These are phyloP conservation scores for Rhinogobio ventralis DNA, from an alignment of 2,797 vertebrate genomes.

Conservation along the genomic window DNA sequence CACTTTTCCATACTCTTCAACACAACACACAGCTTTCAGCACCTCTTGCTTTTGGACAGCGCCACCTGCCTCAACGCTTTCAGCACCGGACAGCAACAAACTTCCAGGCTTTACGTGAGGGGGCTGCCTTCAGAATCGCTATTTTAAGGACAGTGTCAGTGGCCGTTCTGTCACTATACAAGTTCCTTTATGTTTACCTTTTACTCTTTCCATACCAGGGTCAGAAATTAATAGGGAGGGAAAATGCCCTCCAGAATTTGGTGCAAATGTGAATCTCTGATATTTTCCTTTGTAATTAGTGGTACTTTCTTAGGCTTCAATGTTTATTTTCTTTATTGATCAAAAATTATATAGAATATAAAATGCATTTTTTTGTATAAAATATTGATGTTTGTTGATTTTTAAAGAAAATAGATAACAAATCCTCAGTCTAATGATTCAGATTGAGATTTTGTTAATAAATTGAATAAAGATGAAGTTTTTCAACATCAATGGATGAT, in stretches of 20 bases:
- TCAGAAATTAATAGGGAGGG: neutral
- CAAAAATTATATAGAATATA: neutral
- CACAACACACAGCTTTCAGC: conserved; percentile 50
- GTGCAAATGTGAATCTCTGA: neutral
- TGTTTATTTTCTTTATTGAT: neutral
- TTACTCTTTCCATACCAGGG: neutral
- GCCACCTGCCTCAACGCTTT: conserved; percentile 43
- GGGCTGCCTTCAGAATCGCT: conserved; percentile 65
- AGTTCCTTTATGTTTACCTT: neutral
- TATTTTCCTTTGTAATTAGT: neutral
- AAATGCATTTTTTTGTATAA: no score
- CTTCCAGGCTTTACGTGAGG: conserved; percentile 17
- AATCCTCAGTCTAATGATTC: neutral
- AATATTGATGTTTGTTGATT: neutral
- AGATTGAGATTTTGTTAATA: neutral
- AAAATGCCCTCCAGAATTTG: neutral
- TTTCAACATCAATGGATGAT: neutral
- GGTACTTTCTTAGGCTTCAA: neutral
- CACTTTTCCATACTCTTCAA: conserved; percentile 35
- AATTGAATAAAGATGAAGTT: neutral
- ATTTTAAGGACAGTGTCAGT: conserved; percentile 48
- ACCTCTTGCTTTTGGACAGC: conserved; percentile 53
- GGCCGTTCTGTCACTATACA: neutral
- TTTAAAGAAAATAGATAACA: neutral
- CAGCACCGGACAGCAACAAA: conserved; percentile 43